Evolutionary conservation across 2,888 invertebrate species (phyloP), one percentile per base, ranked within the genome.

Genomic region (Phortica okadai): DNA sequence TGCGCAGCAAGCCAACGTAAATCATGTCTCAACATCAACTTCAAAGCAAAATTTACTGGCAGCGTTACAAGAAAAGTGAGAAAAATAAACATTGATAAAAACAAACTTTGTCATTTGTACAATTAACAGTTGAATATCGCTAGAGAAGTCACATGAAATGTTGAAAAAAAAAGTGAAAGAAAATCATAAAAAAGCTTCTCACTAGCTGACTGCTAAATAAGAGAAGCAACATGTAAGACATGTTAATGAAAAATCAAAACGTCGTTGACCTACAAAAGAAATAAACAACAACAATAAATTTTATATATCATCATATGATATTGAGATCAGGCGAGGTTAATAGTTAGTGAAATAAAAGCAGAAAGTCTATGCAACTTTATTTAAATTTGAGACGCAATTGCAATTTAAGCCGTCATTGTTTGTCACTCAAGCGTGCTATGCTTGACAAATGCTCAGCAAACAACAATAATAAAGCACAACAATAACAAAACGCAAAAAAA

Each of bases 251-350:
- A 44, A 16, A 58, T 59, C 58, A 58, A 33, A 59, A 58, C 73
- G 73, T 21, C 21, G 41, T 42, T 59, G 59, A 59, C 58, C 59
- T 59, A 73, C 21, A 73, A 58, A 73, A 56, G n/a, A 56, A 6
- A 14, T 7, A 16, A 56, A 56, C 14, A 6, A 16, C n/a, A 56
- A 56, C 5, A 6, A 16, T 3, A 56, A 56, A n/a, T 14, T n/a
- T 10, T 56, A 56, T 16, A 10, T 14, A 5, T n/a, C 33, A 33
- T 33, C 33, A 33, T 33, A 33, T 33, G 16, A 56, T 10, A 8
- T 59, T 59, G 21, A 59, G 59, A 59, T 64, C 64, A 62, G 5
- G 8, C 25, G 11, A 25, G 33, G 62, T 50, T 11, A 62, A 11
- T 7, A 21, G 0, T 62, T n/a, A 21, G 4, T 62, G 62, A 16